Percentiles rank a stretch among this genome's conserved stretches.
Evolutionary conservation across 2,113 vertebrate species (phyloP).

Genomic region (Clupea harengus): DNA sequence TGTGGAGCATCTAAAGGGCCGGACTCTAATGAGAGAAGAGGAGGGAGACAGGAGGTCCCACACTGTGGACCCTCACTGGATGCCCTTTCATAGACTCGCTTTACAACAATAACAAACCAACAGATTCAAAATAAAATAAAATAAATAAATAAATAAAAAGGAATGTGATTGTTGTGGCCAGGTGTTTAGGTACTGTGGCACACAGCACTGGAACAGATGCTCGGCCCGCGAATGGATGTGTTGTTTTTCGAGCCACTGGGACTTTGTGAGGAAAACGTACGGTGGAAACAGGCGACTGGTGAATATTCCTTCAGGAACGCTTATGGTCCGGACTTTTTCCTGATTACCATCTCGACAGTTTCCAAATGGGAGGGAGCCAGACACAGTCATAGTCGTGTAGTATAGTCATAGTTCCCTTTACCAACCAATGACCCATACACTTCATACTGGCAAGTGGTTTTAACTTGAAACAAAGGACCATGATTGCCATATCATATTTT

Average conservation of each 20-base stretch:
- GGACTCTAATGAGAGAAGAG: not conserved
- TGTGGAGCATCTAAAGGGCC: not conserved
- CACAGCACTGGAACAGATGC: not conserved
- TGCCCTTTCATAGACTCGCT: constrained; percentile 59
- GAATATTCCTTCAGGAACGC: not conserved
- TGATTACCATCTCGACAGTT: not conserved
- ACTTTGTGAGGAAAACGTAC: not conserved
- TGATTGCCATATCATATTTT: constrained; percentile 10
- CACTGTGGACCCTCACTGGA: constrained; percentile 46
- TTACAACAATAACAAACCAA: not conserved
- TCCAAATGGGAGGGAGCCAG: not conserved
- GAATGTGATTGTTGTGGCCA: not conserved
- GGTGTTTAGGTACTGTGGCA: not conserved
- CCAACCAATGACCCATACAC: constrained; percentile 3
- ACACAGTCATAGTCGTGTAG: not conserved
- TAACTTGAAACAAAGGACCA: constrained; percentile 12
- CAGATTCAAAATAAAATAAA: not conserved
- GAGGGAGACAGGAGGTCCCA: not conserved
- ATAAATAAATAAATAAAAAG: not conserved
- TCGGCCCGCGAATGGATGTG: not conserved
- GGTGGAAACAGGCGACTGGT: not conserved
- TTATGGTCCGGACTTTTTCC: not conserved
- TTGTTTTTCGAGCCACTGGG: not conserved
- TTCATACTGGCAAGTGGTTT: not conserved
- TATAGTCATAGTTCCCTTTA: not conserved